These are phyloP conservation scores for Phorcus lineatus DNA, from an alignment of 2,888 invertebrate genomes.

Conservation along the genomic window DNA sequence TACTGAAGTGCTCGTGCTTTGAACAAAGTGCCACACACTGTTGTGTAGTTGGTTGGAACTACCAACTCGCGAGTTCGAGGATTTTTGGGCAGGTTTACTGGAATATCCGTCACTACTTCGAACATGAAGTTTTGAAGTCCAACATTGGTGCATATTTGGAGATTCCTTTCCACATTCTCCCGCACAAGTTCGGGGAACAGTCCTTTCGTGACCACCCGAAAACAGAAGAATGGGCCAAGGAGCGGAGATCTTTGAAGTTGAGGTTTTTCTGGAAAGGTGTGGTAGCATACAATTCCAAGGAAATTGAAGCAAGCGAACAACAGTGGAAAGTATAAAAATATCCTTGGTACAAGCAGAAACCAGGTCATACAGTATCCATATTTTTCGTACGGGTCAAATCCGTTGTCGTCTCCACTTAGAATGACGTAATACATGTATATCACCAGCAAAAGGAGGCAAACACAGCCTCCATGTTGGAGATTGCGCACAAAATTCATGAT, in stretches of 20 bases:
- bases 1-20: constrained; percentile 67
- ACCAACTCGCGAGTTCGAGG: constrained; percentile 53
- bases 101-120: constrained; percentile 55
- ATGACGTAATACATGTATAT: constrained; percentile 21
- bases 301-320: constrained; percentile 62
- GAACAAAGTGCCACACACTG: constrained; percentile 53
- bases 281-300: constrained; percentile 59
- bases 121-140: constrained; percentile 56
- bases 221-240: constrained; percentile 58
- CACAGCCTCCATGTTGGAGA: constrained; percentile 17
- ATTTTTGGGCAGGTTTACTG: constrained; percentile 32
- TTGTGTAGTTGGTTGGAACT: constrained; percentile 56
- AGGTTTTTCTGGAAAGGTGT: constrained; percentile 59
- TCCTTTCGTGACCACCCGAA: constrained; percentile 57
- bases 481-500: constrained; percentile 12
- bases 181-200: constrained; percentile 49
- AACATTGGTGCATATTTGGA: constrained; percentile 47
- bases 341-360: constrained; percentile 51
- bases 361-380: constrained; percentile 55
- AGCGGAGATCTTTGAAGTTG: constrained; percentile 60
- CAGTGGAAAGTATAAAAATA: constrained; percentile 53
- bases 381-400: constrained; percentile 48
- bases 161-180: constrained; percentile 43
- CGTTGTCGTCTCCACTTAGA: constrained; percentile 19
- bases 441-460: constrained; percentile 4